Percentiles rank a stretch among this genome's conserved stretches.
These are phyloP conservation scores for Tolmerus cingulatus DNA, from an alignment of 2,888 invertebrate species.

Conservation along the genomic window DNA sequence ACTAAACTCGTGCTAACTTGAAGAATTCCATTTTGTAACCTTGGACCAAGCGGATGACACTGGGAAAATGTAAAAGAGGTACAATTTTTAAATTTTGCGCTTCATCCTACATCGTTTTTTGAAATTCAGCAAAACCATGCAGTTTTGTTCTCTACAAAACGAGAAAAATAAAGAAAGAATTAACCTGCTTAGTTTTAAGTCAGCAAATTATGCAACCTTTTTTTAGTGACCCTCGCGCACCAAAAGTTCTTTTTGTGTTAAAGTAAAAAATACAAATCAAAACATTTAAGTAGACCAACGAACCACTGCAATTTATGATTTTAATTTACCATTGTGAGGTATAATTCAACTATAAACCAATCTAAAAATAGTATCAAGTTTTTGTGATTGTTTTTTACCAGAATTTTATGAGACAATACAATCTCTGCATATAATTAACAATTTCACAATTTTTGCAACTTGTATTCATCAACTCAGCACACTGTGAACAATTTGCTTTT, in stretches of 20 bases:
- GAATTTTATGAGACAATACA: too few relatives aligned
- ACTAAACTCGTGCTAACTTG: neutral
- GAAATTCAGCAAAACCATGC: neutral
- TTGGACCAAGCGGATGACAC: neutral
- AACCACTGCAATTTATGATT: neutral
- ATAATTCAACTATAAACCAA: neutral
- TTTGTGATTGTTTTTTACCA: too few relatives aligned
- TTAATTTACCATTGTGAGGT: neutral
- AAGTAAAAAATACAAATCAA: neutral
- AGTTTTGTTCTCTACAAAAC: neutral
- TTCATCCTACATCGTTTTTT: neutral
- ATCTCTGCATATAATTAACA: too few relatives aligned
- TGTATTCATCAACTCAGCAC: neutral
- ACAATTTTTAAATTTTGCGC: neutral
- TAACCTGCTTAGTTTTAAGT: too few relatives aligned
- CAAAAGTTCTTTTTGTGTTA: neutral
- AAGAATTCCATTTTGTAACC: neutral
- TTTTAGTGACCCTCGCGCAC: too few relatives aligned
- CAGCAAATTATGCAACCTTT: too few relatives aligned
- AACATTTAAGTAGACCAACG: neutral
- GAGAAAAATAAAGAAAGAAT: too few relatives aligned
- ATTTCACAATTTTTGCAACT: too few relatives aligned
- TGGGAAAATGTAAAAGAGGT: neutral
- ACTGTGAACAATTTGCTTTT: neutral
- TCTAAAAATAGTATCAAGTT: too few relatives aligned